phyloP scores from a whole-genome alignment of 2,888 invertebrate genomes.

The Mesodorylaimus sp. region DNA sequence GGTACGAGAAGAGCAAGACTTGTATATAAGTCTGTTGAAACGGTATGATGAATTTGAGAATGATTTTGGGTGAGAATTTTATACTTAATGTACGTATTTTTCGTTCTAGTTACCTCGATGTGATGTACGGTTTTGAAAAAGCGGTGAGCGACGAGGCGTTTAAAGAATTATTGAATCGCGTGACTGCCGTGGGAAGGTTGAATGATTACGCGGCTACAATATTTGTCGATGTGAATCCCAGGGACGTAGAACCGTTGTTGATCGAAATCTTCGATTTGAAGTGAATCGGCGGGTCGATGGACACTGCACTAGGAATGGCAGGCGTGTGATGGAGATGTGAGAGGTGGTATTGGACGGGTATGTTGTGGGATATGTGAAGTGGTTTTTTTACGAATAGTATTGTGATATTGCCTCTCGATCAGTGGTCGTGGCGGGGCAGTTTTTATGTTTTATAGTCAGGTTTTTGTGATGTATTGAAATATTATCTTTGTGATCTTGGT shows the following conservation, averaged over 20 bases:
- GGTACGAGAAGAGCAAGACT: constrained; percentile 60
- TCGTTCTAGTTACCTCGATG: constrained; percentile 44
- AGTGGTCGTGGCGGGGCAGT: no score
- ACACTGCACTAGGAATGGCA: no score
- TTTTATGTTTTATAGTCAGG: no score
- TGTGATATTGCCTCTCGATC: no score
- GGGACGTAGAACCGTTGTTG: constrained; percentile 69
- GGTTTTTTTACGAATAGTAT: no score
- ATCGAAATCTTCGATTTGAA: constrained; percentile 89
- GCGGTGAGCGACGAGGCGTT: constrained; percentile 61
- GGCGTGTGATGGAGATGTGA: no score
- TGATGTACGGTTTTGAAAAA: constrained; percentile 51
- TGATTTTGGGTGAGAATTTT: neutral
- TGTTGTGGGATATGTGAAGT: no score
- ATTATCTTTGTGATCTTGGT: no score
- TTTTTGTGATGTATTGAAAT: no score
- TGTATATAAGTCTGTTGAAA: constrained; percentile 14
- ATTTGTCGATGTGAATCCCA: constrained; percentile 75
- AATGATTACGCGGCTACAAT: constrained; percentile 79
- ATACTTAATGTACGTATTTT: no score
- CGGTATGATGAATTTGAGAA: constrained; percentile 10
- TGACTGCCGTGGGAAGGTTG: constrained; percentile 65
- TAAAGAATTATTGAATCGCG: constrained; percentile 68
- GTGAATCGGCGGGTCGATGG: constrained; percentile 12
- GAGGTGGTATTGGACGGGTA: no score